Evolutionary conservation across 2,888 invertebrate species (phyloP), one percentile per base, ranked within the genome.

Genomic region (Amphimallon solstitiale): DNA sequence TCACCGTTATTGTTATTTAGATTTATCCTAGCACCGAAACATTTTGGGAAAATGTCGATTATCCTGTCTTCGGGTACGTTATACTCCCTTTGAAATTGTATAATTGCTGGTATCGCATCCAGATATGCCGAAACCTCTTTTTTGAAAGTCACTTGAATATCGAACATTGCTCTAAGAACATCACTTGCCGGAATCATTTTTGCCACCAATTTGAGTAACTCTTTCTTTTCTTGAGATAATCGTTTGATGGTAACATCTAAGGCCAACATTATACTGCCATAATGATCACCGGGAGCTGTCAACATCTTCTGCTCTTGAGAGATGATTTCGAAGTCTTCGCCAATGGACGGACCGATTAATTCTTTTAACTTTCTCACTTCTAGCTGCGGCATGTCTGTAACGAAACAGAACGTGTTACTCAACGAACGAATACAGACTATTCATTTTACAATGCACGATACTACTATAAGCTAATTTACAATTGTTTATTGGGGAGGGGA

Each of bases 221-320:
- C 80, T 61, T 73, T 70, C 21, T 74, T 70, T 0, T 61, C 66
- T 0, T 73, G 43, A 3, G 74, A 74, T 15, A 70, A 61, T 23
- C 69, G 72, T 66, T 76, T 76, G 7, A 85, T 71, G 65, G 77
- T 80, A 0, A 83, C 72, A 34, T 81, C 77, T 1, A 82, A 72
- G 0, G 82, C 81, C 0, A 88, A 72, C 79, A 89, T 88, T 0
- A 86, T 80, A 71, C 88, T 88, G 1, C 88, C 88, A 74, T 88
- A 89, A 74, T 89, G 88, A 72, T 89, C 88, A 0, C 88, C 88
- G 0, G 85, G 84, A n/a, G 85, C 84, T 7, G 86, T 86, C n/a
- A 86, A 75, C 68, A 81, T 79, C 12, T 78, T 78, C 7, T 79
- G 80, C 12, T 77, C 75, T 66, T 84, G 82, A 0, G 83, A 78